Evolutionary conservation across 2,888 invertebrate species (phyloP).

Genomic region (Caradrina clavipalpis): DNA sequence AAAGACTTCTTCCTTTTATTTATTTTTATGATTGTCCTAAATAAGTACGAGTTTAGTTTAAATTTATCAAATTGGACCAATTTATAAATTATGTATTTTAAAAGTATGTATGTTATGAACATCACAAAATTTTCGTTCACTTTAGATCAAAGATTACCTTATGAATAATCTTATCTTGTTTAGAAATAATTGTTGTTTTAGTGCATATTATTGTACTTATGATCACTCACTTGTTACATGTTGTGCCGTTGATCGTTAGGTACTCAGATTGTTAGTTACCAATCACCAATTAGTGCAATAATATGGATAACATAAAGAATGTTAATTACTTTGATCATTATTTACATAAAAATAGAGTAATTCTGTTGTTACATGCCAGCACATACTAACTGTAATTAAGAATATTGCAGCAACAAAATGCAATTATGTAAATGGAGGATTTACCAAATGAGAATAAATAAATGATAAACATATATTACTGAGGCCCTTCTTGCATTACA

Average conservation of each 20-base stretch:
- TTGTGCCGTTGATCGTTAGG: conserved; percentile 38
- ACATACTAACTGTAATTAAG: conserved; percentile 6
- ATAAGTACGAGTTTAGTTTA: conserved; percentile 35
- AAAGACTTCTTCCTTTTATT: conserved; percentile 37
- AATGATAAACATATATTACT: background rate
- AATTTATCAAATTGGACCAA: conserved; percentile 57
- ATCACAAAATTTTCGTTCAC: conserved; percentile 12
- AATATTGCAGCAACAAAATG: conserved; percentile 8
- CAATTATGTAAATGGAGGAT: background rate
- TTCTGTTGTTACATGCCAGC: conserved; percentile 2
- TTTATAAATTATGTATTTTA: conserved; percentile 34
- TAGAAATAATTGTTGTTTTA: conserved; percentile 28
- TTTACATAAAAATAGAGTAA: conserved; percentile 32
- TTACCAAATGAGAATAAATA: conserved; percentile 2
- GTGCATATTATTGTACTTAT: conserved; percentile 41
- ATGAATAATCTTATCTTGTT: conserved; percentile 24
- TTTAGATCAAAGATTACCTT: conserved; percentile 18
- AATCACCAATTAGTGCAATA: conserved; percentile 68
- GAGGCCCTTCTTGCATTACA: background rate
- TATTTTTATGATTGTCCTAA: conserved; percentile 48
- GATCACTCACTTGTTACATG: conserved; percentile 30
- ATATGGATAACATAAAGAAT: conserved; percentile 44
- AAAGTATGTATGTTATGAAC: conserved; percentile 23
- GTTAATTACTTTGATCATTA: conserved; percentile 31
- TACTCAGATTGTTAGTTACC: conserved; percentile 63